Conservation (phyloP, 1,140 invertebrate species). For the Archivesica marissinica region DNA sequence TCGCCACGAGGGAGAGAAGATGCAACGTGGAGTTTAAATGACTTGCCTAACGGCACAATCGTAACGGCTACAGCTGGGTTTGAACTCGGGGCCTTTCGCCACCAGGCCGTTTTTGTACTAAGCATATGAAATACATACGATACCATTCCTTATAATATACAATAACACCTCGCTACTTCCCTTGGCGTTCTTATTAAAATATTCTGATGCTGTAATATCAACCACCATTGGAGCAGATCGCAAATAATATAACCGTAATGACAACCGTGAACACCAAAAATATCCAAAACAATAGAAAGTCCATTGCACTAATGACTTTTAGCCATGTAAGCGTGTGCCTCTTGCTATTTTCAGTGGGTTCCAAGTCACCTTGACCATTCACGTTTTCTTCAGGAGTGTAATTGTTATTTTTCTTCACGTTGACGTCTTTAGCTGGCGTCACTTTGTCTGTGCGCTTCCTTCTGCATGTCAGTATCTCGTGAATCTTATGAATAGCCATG, state of each 20-base stretch:
- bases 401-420: not conserved
- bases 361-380: not conserved
- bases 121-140: too few relatives aligned
- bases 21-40: too few relatives aligned
- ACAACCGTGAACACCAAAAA: not conserved
- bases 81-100: too few relatives aligned
- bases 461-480: not conserved
- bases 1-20: too few relatives aligned
- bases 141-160: too few relatives aligned
- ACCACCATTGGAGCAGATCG: not conserved
- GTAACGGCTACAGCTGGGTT: too few relatives aligned
- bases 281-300: constrained; percentile 32
- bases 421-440: not conserved
- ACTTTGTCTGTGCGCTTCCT: not conserved
- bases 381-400: too few relatives aligned
- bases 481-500: not conserved
- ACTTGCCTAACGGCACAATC: too few relatives aligned
- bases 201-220: too few relatives aligned
- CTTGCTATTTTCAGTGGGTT: not conserved
- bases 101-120: too few relatives aligned
- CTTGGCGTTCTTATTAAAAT: too few relatives aligned
- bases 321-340: not conserved
- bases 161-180: too few relatives aligned
- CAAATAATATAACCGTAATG: not conserved
- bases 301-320: constrained; percentile 5